These are phyloP conservation scores for Archivesica marissinica DNA, from an alignment of 1,140 invertebrate species.

Conservation along the genomic window DNA sequence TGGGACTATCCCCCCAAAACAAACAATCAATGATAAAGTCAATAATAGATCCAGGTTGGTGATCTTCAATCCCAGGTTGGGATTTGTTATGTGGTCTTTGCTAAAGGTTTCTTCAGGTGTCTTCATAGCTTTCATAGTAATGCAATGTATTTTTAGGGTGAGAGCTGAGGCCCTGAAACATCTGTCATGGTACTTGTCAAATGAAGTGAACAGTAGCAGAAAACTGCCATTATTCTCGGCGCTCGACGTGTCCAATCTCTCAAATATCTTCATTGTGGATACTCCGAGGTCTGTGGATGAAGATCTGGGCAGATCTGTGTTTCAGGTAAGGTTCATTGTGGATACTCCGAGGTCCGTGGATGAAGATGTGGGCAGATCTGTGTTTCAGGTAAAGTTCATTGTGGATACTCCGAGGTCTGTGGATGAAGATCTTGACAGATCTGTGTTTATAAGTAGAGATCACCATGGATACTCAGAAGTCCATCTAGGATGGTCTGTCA, in stretches of 20 bases:
- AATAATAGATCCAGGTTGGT: neutral
- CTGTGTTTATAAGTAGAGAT: too few relatives aligned
- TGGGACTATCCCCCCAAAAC: too few relatives aligned
- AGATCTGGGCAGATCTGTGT: conserved; percentile 74
- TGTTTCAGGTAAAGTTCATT: conserved; percentile 73
- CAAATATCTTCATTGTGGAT: conserved; percentile 70
- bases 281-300: conserved; percentile 70
- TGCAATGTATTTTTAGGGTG: conserved; percentile 66
- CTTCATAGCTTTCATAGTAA: too few relatives aligned
- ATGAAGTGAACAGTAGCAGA: conserved; percentile 71
- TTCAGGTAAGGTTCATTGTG: conserved; percentile 66
- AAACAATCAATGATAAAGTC: too few relatives aligned
- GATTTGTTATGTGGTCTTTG: neutral
- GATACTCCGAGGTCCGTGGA: conserved; percentile 68
- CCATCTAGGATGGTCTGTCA: conserved; percentile 73
- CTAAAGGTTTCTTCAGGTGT: too few relatives aligned
- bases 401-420: conserved; percentile 65
- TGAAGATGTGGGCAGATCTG: conserved; percentile 72
- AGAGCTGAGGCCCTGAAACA: conserved; percentile 73
- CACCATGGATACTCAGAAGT: conserved; percentile 67
- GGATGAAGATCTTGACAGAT: conserved; percentile 72
- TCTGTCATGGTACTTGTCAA: conserved; percentile 77
- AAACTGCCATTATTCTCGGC: conserved; percentile 74
- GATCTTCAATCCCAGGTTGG: neutral
- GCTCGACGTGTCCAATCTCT: conserved; percentile 71